Conservation (phyloP, 2,113 vertebrate genomes). For the Ornithorhynchus anatinus region DNA sequence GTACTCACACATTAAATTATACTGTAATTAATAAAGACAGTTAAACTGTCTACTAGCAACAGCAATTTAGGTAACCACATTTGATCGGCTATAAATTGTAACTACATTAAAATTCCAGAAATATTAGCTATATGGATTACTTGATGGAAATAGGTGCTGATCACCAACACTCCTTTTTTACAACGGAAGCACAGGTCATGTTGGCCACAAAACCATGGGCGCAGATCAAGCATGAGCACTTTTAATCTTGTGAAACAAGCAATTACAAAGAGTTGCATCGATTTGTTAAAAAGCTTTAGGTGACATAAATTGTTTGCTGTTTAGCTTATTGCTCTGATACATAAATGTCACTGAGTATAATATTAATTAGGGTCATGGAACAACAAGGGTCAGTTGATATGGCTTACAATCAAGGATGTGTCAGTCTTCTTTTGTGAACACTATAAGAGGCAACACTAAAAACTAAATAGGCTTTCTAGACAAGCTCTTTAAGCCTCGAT, state of each 20-base stretch:
- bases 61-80: conserved; percentile 99
- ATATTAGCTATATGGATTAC: conserved; percentile 96
- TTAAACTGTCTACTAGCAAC: conserved; percentile 97
- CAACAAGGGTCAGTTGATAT: conserved; percentile 83
- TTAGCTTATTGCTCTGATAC: conserved; percentile 92
- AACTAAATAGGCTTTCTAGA: neutral
- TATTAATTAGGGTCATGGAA: conserved; percentile 91
- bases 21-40: conserved; percentile 98
- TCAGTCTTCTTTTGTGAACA: conserved; percentile 68
- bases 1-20: conserved; percentile 93
- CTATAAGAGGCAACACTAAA: conserved; percentile 15
- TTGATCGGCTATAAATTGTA: conserved; percentile 98
- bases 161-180: conserved; percentile 77
- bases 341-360: conserved; percentile 89
- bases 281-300: conserved; percentile 99
- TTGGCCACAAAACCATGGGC: conserved; percentile 90
- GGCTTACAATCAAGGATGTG: conserved; percentile 71
- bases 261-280: conserved; percentile 99
- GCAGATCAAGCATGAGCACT: conserved; percentile 94
- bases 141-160: conserved; percentile 90
- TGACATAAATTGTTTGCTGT: conserved; percentile 99
- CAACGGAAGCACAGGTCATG: conserved; percentile 84
- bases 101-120: conserved; percentile 96
- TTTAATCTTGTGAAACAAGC: conserved; percentile 99
- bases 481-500: neutral